These are phyloP conservation scores for Heterotis niloticus DNA, from an alignment of 2,113 vertebrate genomes.

Conservation along the genomic window DNA sequence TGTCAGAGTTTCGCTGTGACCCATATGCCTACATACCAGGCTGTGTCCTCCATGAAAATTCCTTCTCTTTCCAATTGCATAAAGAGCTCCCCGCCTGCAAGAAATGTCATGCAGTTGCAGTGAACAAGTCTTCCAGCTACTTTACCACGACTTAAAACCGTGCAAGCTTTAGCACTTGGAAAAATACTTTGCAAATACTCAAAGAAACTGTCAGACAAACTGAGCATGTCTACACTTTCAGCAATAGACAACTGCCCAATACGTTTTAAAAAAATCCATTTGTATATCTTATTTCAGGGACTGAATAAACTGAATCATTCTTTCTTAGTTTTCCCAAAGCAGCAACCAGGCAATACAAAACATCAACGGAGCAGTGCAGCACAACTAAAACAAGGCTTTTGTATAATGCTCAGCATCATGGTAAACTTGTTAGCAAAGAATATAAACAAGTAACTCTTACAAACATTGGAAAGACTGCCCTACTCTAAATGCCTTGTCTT, in stretches of 20 bases:
- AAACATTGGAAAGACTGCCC: too few species aligned
- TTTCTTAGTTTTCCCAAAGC: too few species aligned
- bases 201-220: not conserved
- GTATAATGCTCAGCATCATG: too few species aligned
- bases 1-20: not conserved
- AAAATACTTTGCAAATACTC: not conserved
- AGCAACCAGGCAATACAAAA: too few species aligned
- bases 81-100: conserved; percentile 93
- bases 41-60: conserved; percentile 98
- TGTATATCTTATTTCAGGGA: too few species aligned
- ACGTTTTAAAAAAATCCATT: too few species aligned
- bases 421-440: too few species aligned
- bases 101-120: not conserved
- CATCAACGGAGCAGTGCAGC: too few species aligned
- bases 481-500: not conserved
- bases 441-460: too few species aligned
- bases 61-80: conserved; percentile 98
- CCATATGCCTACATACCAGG: conserved; percentile 75
- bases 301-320: too few species aligned
- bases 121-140: not conserved
- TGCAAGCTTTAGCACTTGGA: not conserved
- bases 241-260: too few species aligned
- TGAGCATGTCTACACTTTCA: not conserved
- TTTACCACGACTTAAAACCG: not conserved
- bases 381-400: too few species aligned